Evolutionary conservation across 2,113 vertebrate genomes (phyloP).

Genomic region (Tamias sibiricus): DNA sequence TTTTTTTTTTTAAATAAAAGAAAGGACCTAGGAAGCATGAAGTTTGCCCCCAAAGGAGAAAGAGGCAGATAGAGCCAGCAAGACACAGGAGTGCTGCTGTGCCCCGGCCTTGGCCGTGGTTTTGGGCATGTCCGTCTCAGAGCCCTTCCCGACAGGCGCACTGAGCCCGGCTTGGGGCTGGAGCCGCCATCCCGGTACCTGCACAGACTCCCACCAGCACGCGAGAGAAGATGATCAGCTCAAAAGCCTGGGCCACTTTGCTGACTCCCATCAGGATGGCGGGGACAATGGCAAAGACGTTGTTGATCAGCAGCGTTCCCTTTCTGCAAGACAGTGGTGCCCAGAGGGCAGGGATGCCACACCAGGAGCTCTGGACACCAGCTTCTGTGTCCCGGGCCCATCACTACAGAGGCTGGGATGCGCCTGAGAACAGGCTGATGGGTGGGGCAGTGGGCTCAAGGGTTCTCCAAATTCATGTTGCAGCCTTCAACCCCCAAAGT

Average conservation of each 20-base stretch:
- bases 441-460: neutral
- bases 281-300: conserved; percentile 92
- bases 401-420: accelerated
- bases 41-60: neutral
- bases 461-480: neutral
- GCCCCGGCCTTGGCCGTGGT: neutral
- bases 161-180: neutral
- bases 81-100: accelerated
- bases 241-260: conserved; percentile 89
- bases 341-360: neutral
- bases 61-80: neutral
- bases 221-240: conserved; percentile 92
- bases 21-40: neutral
- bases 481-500: neutral
- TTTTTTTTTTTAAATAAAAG: neutral
- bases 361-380: accelerated
- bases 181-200: conserved; percentile 83
- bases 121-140: neutral
- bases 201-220: conserved; percentile 94
- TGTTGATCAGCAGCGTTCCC: conserved; percentile 94
- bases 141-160: neutral
- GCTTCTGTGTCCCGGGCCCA: neutral
- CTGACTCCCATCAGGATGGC: conserved; percentile 94
- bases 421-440: accelerated
- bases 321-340: conserved; percentile 86